Conservation (phyloP, 2,888 invertebrate genomes). For the Adela reaumurella region DNA sequence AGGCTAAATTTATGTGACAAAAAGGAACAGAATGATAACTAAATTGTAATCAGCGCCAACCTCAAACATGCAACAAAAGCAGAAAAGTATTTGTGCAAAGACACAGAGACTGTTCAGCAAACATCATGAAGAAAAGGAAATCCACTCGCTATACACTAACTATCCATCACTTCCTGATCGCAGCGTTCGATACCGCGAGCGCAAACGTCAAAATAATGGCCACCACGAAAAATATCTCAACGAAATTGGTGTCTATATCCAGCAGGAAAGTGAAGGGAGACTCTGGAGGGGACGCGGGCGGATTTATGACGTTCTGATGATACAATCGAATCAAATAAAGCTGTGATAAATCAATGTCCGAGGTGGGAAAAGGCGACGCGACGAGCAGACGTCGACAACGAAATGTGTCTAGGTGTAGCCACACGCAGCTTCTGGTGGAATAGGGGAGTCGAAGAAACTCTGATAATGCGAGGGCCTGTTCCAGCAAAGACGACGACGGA, state of each 20-base stretch:
- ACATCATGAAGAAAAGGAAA: neutral
- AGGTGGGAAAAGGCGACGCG: slow-evolving; percentile 8
- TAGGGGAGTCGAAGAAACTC: no score
- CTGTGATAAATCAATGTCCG: slow-evolving; percentile 51
- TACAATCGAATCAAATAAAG: slow-evolving; percentile 55
- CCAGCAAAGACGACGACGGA: no score
- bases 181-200: neutral
- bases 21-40: no score
- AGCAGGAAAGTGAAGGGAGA: neutral
- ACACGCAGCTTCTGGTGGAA: no score
- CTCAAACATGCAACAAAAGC: no score
- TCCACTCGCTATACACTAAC: neutral
- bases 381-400: neutral
- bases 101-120: no score
- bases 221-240: neutral
- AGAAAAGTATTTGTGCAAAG: no score
- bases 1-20: no score
- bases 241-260: neutral
- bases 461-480: no score
- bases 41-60: no score
- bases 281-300: slow-evolving; percentile 17
- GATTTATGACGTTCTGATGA: slow-evolving; percentile 54
- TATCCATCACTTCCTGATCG: neutral
- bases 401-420: no score
- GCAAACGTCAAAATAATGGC: neutral